Base-by-base conservation (phyloP, 2,888 invertebrate genomes). In the Pterostichus niger region DNA sequence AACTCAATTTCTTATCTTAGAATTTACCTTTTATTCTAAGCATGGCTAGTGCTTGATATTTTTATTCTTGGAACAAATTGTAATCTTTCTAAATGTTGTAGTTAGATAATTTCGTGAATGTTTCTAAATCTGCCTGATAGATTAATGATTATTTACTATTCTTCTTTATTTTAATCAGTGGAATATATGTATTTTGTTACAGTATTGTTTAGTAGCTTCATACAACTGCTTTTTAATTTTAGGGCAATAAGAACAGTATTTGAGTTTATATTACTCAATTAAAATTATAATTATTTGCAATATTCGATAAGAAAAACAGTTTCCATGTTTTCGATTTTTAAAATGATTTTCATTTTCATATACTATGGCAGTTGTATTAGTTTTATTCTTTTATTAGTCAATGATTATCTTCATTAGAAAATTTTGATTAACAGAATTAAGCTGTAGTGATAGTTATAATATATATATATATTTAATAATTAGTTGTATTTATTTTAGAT, bases 1-100 rank as follows among this genome's bases (percentile, higher is more conserved):
- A 89, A 90, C 56, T 64, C 7, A 64, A 33, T 64, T 35, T 56
- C 56, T 56, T 33, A 4, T 33, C 33, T 71, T 44, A 44, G 17
- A 17, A 46, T 15, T 46, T 15, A 44, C 31, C 17, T 71, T 68
- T 49, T 52, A 44, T 64, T 35, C 64, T 84, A 82, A 64, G 78
- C 82, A 84, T 84, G 76, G 75, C 79, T 80, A 80, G 76, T 80
- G 79, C 76, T 84, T 84, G 7, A 49, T 54, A 54, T 64, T 64
- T 40, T 44, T 68, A 71, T 24, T 79, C 76, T 73, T 80, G 49
- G 15, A 31, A 6, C 17, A 13, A 80, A 46, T 80, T 73, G 0
- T 73, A 17, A 13, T 73, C 33, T 52, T 75, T 52, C 54, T 81
- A 33, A 73, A 81, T 81, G 68, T 80, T 68, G 64, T 64, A 71